Conservation (phyloP, 2,113 vertebrate genomes). For the Ceyx margarethae region DNA sequence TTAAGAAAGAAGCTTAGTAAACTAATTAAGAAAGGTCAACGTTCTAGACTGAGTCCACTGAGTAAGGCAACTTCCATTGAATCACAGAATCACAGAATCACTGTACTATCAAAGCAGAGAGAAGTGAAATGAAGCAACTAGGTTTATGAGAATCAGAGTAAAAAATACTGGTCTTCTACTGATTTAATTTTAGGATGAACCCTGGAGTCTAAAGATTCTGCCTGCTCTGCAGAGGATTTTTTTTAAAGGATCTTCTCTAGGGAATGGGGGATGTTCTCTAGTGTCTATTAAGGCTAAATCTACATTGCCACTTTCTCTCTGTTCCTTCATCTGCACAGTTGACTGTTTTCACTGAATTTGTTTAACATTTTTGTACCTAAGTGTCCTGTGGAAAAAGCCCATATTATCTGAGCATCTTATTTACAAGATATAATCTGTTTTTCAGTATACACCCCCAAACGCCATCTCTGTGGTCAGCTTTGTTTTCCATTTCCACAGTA, state of each 20-base stretch:
- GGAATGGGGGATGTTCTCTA: not conserved
- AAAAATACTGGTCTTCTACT: not conserved
- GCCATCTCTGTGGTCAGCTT: not conserved
- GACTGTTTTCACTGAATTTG: not conserved
- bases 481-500: not conserved
- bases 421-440: not conserved
- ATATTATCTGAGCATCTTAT: not conserved
- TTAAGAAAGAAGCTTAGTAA: not conserved
- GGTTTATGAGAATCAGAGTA: not conserved
- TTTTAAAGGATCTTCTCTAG: not conserved
- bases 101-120: not conserved
- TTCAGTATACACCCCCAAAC: not conserved
- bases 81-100: too few relatives aligned
- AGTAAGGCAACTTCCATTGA: not conserved
- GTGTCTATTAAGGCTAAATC: not conserved
- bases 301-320: not conserved
- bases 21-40: not conserved
- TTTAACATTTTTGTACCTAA: not conserved
- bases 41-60: fast-evolving
- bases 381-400: not conserved
- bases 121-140: not conserved
- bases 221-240: not conserved
- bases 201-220: not conserved
- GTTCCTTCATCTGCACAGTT: not conserved
- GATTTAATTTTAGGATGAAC: not conserved